phyloP scores from a whole-genome alignment of 2,888 invertebrate species.

The Tenthredo scrophulariae region DNA sequence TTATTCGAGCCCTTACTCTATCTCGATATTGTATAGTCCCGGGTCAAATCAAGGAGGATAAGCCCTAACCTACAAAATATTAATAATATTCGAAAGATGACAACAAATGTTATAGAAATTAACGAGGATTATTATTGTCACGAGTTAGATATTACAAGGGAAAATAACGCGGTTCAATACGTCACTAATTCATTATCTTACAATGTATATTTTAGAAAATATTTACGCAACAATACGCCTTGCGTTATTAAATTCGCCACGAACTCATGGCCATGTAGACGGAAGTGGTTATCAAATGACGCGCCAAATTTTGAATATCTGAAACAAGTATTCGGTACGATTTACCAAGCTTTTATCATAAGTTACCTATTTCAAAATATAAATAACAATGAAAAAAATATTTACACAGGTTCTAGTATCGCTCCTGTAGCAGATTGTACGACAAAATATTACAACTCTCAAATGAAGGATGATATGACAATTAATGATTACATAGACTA shows the following conservation, averaged over 20 bases:
- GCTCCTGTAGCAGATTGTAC: slow-evolving; percentile 93
- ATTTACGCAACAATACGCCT: slow-evolving; percentile 80
- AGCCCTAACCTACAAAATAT: slow-evolving; percentile 1
- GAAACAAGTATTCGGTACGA: slow-evolving; percentile 72
- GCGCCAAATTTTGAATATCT: slow-evolving; percentile 84
- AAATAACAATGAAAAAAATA: background rate
- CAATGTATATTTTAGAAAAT: slow-evolving; percentile 71
- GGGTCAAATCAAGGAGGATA: background rate
- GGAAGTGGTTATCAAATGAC: slow-evolving; percentile 82
- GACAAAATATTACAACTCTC: slow-evolving; percentile 86
- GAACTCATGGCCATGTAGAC: slow-evolving; percentile 83
- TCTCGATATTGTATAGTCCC: background rate
- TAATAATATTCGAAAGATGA: background rate
- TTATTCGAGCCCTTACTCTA: background rate
- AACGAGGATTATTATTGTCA: background rate
- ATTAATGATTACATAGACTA: slow-evolving; percentile 87
- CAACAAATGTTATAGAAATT: slow-evolving; percentile 3
- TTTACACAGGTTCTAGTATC: slow-evolving; percentile 80
- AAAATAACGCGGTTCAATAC: background rate
- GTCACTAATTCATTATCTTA: slow-evolving; percentile 64
- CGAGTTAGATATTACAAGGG: background rate
- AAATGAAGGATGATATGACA: slow-evolving; percentile 85
- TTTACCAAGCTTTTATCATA: slow-evolving; percentile 45
- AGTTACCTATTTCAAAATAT: background rate
- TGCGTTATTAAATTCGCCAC: slow-evolving; percentile 84